Percentiles rank a stretch among this genome's conserved stretches.
Evolutionary conservation across 2,888 invertebrate genomes (phyloP).

Genomic region (Melieria picta): DNA sequence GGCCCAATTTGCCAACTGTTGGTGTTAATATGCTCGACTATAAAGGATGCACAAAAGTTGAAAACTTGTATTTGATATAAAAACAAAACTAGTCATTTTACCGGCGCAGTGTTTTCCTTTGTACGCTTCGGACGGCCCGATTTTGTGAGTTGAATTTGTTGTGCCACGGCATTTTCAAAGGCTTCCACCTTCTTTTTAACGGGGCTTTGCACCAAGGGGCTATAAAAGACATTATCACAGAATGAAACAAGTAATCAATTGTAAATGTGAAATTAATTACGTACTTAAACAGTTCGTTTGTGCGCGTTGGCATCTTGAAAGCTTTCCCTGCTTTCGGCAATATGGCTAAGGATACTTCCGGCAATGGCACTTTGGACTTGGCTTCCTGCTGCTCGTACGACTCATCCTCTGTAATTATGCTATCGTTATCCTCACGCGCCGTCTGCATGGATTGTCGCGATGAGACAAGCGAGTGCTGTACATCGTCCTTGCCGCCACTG

Average conservation of each 20-base stretch:
- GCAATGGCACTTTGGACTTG: constrained; percentile 33
- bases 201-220: constrained; percentile 71
- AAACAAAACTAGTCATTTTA: constrained; percentile 35
- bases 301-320: constrained; percentile 54
- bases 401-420: constrained; percentile 63
- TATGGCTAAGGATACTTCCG: constrained; percentile 26
- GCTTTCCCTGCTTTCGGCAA: constrained; percentile 47
- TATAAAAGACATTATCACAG: constrained; percentile 46
- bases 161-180: constrained; percentile 67
- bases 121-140: constrained; percentile 50
- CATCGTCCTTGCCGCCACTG: constrained; percentile 26
- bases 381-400: constrained; percentile 49
- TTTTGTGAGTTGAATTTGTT: constrained; percentile 42
- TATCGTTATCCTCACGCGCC: constrained; percentile 51
- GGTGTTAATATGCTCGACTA: constrained; percentile 52
- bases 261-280: constrained; percentile 24
- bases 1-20: constrained; percentile 51
- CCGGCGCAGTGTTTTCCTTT: constrained; percentile 57
- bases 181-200: constrained; percentile 73
- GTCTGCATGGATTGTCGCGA: constrained; percentile 52
- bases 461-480: constrained; percentile 14
- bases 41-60: constrained; percentile 2
- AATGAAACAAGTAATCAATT: background rate
- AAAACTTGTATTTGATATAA: background rate
- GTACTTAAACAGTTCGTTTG: constrained; percentile 65